Conservation (phyloP, 2,113 vertebrate genomes). For the Solea senegalensis region DNA sequence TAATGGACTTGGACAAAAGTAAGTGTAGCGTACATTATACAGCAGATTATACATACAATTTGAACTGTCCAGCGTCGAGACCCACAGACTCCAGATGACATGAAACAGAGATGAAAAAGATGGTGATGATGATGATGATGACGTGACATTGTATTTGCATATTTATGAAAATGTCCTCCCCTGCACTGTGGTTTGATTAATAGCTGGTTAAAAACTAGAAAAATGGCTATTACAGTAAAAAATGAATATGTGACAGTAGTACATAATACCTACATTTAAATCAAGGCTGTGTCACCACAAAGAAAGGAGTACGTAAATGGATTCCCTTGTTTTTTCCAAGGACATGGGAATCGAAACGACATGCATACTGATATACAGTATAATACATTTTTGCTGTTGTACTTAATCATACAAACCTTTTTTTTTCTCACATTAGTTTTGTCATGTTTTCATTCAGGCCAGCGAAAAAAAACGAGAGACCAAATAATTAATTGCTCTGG, state of each 20-base stretch:
- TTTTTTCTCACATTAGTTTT: conserved; percentile 33
- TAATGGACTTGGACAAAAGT: conserved; percentile 36
- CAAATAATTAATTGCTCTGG: conserved; percentile 5
- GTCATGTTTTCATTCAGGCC: conserved; percentile 20
- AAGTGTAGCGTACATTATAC: conserved; percentile 60
- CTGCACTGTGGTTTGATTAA: conserved; percentile 73
- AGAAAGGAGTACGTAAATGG: conserved; percentile 45
- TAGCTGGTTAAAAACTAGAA: conserved; percentile 77
- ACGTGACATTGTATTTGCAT: conserved; percentile 77
- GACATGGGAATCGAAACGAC: conserved; percentile 62
- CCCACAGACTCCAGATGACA: conserved; percentile 37
- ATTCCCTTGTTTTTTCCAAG: conserved; percentile 45
- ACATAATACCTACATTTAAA: conserved; percentile 63
- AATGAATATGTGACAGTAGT: conserved; percentile 64
- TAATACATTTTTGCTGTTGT: conserved; percentile 67
- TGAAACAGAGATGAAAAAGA: conserved; percentile 36
- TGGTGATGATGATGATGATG: conserved; percentile 22
- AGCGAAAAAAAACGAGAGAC: conserved; percentile 12
- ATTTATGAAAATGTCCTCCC: conserved; percentile 78
- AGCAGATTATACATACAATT: conserved; percentile 46
- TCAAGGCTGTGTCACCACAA: conserved; percentile 56
- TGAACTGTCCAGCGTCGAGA: conserved; percentile 44
- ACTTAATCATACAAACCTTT: conserved; percentile 54
- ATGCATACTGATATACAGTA: conserved; percentile 77
- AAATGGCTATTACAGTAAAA: conserved; percentile 72